Conservation (phyloP, 1,140 invertebrate genomes). For the Meloidogyne hapla region DNA sequence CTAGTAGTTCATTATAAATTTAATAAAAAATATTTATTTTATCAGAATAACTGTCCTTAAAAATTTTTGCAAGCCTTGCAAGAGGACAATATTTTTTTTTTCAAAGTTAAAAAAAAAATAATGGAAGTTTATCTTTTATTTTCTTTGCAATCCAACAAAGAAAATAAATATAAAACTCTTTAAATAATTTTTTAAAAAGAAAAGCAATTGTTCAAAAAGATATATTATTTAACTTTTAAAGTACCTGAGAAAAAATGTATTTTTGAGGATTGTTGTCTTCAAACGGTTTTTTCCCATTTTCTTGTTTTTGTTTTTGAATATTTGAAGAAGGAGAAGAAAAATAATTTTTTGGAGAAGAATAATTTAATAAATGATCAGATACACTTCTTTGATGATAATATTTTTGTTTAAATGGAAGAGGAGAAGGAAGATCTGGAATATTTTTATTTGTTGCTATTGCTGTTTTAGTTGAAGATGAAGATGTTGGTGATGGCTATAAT, state of each 20-base stretch:
- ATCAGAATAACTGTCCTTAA: too few species aligned
- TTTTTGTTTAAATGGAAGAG: background rate
- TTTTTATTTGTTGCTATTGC: background rate
- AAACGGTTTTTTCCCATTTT: background rate
- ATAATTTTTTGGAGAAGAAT: background rate
- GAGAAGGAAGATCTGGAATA: background rate
- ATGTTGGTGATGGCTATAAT: background rate
- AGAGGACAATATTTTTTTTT: too few species aligned
- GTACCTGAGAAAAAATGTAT: background rate
- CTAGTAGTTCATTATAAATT: too few species aligned
- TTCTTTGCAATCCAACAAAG: too few species aligned
- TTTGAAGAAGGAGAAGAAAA: background rate
- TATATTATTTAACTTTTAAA: too few species aligned
- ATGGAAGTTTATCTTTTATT: too few species aligned
- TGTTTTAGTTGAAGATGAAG: background rate
- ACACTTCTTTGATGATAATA: background rate
- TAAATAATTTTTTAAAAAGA: background rate
- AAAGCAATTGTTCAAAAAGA: too few species aligned
- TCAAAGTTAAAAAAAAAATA: too few species aligned
- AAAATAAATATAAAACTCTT: too few species aligned
- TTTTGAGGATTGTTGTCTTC: background rate
- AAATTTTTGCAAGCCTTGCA: too few species aligned
- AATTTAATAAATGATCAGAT: slow-evolving; percentile 1
- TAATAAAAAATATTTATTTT: too few species aligned
- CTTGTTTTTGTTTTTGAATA: background rate